phyloP scores from a whole-genome alignment of 2,888 invertebrate genomes.

The Protonemura montana region DNA sequence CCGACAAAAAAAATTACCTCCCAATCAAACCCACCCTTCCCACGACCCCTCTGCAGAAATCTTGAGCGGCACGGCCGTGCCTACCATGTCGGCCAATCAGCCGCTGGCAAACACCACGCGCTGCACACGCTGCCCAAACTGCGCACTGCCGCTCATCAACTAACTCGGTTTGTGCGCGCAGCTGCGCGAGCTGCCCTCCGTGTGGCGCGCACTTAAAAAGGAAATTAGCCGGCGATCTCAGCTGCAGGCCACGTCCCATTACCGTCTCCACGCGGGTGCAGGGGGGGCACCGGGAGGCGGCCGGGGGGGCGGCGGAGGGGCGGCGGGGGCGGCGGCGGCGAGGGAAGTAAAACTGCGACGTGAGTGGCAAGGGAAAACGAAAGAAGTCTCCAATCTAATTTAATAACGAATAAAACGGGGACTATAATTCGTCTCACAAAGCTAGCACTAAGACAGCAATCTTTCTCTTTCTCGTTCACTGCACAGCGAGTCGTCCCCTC shows the following conservation, averaged over 20 bases:
- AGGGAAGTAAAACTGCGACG: constrained; percentile 44
- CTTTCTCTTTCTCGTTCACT: constrained; percentile 40
- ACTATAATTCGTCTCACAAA: neutral
- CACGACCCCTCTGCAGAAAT: neutral
- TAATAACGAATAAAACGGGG: constrained; percentile 51
- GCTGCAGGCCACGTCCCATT: constrained; percentile 49
- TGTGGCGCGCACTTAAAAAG: constrained; percentile 49
- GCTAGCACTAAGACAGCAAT: constrained; percentile 23
- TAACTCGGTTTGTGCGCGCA: constrained; percentile 41
- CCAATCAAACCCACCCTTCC: neutral
- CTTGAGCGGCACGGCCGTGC: neutral
- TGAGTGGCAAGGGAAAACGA: constrained; percentile 47
- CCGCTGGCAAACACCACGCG: neutral
- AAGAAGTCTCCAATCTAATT: constrained; percentile 50
- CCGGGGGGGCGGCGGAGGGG: neutral
- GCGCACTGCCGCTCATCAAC: constrained; percentile 49
- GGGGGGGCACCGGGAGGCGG: neutral
- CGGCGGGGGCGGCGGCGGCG: neutral
- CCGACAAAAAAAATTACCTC: neutral
- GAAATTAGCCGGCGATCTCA: constrained; percentile 48
- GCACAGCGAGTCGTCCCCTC: neutral
- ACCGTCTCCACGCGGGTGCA: constrained; percentile 37
- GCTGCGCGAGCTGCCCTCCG: neutral
- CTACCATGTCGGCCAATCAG: neutral
- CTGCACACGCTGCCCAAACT: constrained; percentile 30